These are phyloP conservation scores for Hymenochirus boettgeri DNA, from an alignment of 2,113 vertebrate species.

Conservation along the genomic window DNA sequence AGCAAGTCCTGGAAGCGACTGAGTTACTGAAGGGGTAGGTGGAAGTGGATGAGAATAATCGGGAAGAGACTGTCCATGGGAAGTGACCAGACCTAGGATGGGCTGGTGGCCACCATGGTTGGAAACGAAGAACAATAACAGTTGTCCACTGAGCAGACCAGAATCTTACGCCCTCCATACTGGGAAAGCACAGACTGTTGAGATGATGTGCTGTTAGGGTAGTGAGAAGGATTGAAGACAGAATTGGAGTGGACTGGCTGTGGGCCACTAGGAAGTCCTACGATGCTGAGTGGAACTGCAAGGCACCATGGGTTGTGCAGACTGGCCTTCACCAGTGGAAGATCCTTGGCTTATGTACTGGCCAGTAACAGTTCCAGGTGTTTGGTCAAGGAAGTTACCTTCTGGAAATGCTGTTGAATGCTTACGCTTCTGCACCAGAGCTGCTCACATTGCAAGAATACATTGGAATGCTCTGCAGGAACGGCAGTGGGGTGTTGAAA, in stretches of 20 bases:
- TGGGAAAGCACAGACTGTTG: conserved; percentile 94
- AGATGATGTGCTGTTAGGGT: conserved; percentile 83
- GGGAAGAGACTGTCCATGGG: conserved; percentile 93
- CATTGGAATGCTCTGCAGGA: conserved; percentile 92
- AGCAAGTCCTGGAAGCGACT: conserved; percentile 90
- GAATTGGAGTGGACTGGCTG: conserved; percentile 86
- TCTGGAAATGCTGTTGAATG: conserved; percentile 94
- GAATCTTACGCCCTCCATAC: conserved; percentile 95
- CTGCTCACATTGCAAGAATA: conserved; percentile 84
- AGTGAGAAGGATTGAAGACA: conserved; percentile 93
- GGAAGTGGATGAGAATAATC: conserved; percentile 93
- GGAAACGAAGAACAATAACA: conserved; percentile 98
- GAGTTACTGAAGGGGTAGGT: conserved; percentile 81
- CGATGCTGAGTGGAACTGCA: conserved; percentile 89
- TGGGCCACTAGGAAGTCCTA: conserved; percentile 75
- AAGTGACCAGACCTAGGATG: conserved; percentile 91
- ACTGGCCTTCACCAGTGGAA: conserved; percentile 86
- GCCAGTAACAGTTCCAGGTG: conserved; percentile 74
- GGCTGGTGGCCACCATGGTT: conserved; percentile 92
- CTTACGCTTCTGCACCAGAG: conserved; percentile 89
- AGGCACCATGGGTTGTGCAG: conserved; percentile 86
- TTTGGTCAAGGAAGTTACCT: conserved; percentile 85
- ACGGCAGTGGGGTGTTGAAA: conserved; percentile 88
- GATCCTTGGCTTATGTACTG: conserved; percentile 88
- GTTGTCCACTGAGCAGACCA: conserved; percentile 98